These are phyloP conservation scores for Pocillopora meandrina DNA, from an alignment of 92 coral and sea anemone genomes.

Conservation along the genomic window DNA sequence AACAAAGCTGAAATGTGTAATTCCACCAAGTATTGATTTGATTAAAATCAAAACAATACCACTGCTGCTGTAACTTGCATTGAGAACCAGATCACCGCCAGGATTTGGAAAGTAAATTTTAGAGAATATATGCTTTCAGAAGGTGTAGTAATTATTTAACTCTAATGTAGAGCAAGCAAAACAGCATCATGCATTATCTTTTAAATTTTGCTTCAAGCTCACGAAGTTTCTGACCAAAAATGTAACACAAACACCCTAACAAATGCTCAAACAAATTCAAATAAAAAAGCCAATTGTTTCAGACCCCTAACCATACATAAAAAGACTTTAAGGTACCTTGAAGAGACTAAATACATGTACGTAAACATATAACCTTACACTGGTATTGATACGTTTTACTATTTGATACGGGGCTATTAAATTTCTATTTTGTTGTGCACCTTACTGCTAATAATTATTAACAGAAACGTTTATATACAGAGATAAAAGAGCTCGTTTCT, in stretches of 20 bases:
- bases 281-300: background rate
- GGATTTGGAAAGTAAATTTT: background rate
- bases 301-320: slow-evolving; percentile 1
- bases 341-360: background rate
- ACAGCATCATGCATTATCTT: background rate
- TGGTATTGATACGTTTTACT: slow-evolving; percentile 5
- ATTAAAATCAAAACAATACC: background rate
- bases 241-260: background rate
- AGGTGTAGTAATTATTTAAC: background rate
- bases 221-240: background rate
- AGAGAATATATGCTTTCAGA: background rate
- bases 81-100: background rate
- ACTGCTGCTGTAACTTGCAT: background rate
- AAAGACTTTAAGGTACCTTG: background rate
- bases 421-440: background rate
- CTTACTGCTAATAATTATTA: background rate
- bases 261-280: background rate
- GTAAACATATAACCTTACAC: background rate
- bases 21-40: background rate
- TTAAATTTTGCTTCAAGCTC: background rate
- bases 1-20: no score
- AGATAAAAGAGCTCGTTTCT: slow-evolving; percentile 4
- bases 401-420: background rate
- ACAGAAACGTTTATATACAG: slow-evolving; percentile 12
- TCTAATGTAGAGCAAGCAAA: background rate